Conservation (phyloP, 2,888 invertebrate genomes). For the Nowickia ferox region DNA sequence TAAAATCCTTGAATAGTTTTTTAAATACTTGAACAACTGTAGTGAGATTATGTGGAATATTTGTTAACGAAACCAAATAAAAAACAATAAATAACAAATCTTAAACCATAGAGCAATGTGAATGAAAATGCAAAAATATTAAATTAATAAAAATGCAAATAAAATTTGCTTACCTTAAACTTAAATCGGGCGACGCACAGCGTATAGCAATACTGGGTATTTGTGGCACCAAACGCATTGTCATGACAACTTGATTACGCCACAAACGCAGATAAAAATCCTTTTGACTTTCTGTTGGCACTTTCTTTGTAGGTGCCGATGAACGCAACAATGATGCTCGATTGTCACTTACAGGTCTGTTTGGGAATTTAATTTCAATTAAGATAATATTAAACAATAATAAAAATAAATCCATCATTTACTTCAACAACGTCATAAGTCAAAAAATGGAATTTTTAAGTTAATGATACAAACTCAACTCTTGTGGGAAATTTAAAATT, state of each 20-base stretch:
- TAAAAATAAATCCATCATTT: not conserved
- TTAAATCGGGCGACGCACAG: conserved; percentile 96
- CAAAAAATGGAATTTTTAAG: no score
- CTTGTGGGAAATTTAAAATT: no score
- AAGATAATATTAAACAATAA: conserved; percentile 39
- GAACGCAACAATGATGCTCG: conserved; percentile 96
- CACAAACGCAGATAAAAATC: conserved; percentile 98
- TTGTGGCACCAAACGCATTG: conserved; percentile 97
- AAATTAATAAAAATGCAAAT: conserved; percentile 45
- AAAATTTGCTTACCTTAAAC: conserved; percentile 88
- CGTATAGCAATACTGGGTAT: conserved; percentile 93
- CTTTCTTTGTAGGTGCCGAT: conserved; percentile 93
- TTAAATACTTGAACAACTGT: conserved; percentile 41
- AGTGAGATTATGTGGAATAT: conserved; percentile 38
- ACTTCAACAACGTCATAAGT: no score
- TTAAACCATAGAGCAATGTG: conserved; percentile 33
- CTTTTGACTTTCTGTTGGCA: conserved; percentile 91
- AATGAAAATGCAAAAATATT: conserved; percentile 34
- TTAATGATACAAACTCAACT: no score
- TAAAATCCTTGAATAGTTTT: not conserved
- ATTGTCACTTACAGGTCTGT: conserved; percentile 97
- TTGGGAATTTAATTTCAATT: conserved; percentile 39
- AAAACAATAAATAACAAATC: not conserved
- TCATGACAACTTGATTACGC: conserved; percentile 98
- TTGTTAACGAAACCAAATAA: conserved; percentile 23